These are phyloP conservation scores for Dipodomys spectabilis DNA, from an alignment of 2,113 vertebrate genomes.

Conservation along the genomic window DNA sequence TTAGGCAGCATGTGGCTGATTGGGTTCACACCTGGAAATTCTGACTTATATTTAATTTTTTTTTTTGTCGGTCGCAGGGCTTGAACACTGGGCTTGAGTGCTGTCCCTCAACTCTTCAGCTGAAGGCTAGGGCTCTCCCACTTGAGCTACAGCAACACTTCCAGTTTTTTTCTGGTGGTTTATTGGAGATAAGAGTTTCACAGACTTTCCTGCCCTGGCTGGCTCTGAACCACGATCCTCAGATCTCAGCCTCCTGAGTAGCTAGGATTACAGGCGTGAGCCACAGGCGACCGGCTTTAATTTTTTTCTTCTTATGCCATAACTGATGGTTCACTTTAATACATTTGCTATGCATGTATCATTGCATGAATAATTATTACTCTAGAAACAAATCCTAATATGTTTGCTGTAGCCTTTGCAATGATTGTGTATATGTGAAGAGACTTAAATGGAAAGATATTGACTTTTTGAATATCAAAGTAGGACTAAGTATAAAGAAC, in stretches of 20 bases:
- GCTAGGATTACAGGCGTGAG: too few species aligned
- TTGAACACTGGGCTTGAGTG: too few species aligned
- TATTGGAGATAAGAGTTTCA: too few species aligned
- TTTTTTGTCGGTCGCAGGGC: neutral
- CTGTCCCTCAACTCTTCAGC: too few species aligned
- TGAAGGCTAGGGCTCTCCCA: too few species aligned
- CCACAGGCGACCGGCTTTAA: too few species aligned
- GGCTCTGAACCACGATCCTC: too few species aligned
- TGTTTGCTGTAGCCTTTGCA: neutral
- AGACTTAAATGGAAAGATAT: neutral
- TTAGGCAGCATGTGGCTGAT: neutral
- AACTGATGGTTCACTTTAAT: neutral
- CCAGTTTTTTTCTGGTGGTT: too few species aligned
- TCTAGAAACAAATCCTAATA: neutral
- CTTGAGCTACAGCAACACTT: too few species aligned
- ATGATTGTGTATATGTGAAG: neutral
- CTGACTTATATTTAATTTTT: neutral
- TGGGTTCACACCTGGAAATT: neutral
- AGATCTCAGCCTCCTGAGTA: too few species aligned
- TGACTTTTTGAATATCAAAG: neutral
- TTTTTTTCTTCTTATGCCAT: neutral
- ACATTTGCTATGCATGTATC: neutral
- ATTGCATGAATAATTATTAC: neutral
- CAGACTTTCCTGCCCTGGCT: too few species aligned
- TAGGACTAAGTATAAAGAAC: neutral